Conservation (phyloP, 1,140 invertebrate species). For the Tribolium madens region DNA sequence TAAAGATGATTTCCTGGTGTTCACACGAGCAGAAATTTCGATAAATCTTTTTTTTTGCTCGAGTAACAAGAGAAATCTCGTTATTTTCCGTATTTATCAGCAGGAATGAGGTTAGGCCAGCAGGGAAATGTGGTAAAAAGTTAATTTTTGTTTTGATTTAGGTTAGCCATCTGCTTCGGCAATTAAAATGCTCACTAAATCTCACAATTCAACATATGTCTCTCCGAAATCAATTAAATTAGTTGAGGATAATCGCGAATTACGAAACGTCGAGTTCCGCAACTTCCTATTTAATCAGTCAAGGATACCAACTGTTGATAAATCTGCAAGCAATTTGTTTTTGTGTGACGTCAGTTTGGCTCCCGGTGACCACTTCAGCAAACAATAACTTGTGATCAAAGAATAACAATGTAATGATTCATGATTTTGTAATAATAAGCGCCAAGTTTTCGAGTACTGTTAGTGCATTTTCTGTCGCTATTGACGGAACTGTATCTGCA, state of each 20-base stretch:
- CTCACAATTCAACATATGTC: not conserved
- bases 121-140: too few relatives aligned
- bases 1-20: not conserved
- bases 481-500: not conserved
- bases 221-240: not conserved
- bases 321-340: not conserved
- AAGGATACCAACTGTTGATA: slow-evolving; percentile 9
- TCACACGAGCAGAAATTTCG: not conserved
- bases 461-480: not conserved
- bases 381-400: not conserved
- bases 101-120: slow-evolving; percentile 6
- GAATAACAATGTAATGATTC: slow-evolving; percentile 5
- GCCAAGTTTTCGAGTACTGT: not conserved
- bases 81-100: slow-evolving; percentile 7
- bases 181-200: not conserved
- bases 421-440: not conserved
- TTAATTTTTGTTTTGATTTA: not conserved
- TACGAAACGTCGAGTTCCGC: not conserved
- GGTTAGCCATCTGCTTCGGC: not conserved
- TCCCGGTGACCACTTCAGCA: not conserved
- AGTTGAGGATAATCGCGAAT: not conserved
- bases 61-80: not conserved
- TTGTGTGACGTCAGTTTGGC: not conserved
- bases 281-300: slow-evolving; percentile 12
- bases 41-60: not conserved